Conservation (phyloP, 37 sponge, comb jelly and placozoan genomes). For the Amphimedon queenslandica region DNA sequence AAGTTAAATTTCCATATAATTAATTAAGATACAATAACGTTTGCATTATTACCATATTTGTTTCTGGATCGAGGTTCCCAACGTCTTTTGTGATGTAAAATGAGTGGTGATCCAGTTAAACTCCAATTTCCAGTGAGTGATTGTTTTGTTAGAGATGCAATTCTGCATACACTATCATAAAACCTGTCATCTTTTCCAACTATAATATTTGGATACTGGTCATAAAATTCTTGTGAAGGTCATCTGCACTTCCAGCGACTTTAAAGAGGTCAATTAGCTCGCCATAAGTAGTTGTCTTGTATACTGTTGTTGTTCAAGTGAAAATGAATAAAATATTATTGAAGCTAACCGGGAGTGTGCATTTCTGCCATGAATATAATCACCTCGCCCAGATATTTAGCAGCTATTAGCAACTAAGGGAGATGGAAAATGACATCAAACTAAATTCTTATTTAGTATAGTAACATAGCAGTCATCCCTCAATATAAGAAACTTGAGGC, state of each 20-base stretch:
- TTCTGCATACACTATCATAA: constrained; percentile 5
- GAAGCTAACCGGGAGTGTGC: too few relatives aligned
- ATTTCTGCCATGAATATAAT: too few relatives aligned
- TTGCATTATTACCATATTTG: background rate
- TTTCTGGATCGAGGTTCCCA: constrained; percentile 6
- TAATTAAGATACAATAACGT: too few relatives aligned
- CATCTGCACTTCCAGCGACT: background rate
- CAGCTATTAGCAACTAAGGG: too few relatives aligned
- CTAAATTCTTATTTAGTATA: too few relatives aligned
- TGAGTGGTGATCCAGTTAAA: background rate
- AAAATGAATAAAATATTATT: too few relatives aligned
- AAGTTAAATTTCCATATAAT: too few relatives aligned
- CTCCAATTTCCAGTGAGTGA: background rate
- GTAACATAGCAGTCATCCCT: too few relatives aligned
- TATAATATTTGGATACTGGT: background rate
- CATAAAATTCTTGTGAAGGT: constrained; percentile 22
- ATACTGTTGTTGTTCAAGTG: too few relatives aligned
- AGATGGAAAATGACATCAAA: too few relatives aligned
- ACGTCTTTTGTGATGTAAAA: background rate
- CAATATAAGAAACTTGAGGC: too few relatives aligned
- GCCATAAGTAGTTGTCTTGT: constrained; percentile 10
- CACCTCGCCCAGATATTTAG: background rate
- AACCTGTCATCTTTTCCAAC: constrained; percentile 3
- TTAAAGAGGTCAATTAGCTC: background rate
- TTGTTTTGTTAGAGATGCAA: constrained; percentile 7